Base-by-base conservation (phyloP, 2,113 vertebrate genomes). In the Onychostoma macrolepis region DNA sequence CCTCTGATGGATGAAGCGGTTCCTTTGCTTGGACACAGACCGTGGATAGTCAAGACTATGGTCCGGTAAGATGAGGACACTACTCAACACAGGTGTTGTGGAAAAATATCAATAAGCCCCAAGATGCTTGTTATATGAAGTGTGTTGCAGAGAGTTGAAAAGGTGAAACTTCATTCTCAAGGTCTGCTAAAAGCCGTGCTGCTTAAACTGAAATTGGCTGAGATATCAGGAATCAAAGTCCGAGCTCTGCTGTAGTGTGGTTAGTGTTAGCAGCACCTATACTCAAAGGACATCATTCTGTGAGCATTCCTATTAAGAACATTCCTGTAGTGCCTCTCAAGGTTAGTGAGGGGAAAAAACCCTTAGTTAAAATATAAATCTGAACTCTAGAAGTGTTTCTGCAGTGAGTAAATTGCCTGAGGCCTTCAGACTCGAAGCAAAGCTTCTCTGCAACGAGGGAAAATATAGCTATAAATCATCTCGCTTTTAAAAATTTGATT, bases 1-100 rank as follows among this genome's bases (percentile, higher is more conserved):
- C 97, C 98, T 0, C 94, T 99, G 91, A 99, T 99, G 98, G 97
- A 99, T 0, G 97, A 99, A 87, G 96, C 97, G 0, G 96, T 99
- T 38, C 97, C 97, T 0, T 96, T 98, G 0, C 94, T 99, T 28
- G 97, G 97, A 87, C 95, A 97, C 0, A 92, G 83, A 0, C 98
- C 98, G 53, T 99, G 98, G 98, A 98, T 99, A 30, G 95, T 98
- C 87, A 95, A 97, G 80, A 99, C 97, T 26, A 96, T 99, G 94
- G 96, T 95, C 90, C 95, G 97, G 98, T 99, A 90, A 93, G 96
- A 43, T 36, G 17, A 12, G 2, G 17, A 28, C 3, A 48, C n/a
- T 67, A 26, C n/a, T 5, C 12, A 45, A 10, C n/a, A 45, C 24
- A 45, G 24, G 78, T n/a, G 9, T 36, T 80, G 7, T 38, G 50